Base-by-base conservation (phyloP, 2,888 invertebrate genomes). In the Anthophora plumipes region DNA sequence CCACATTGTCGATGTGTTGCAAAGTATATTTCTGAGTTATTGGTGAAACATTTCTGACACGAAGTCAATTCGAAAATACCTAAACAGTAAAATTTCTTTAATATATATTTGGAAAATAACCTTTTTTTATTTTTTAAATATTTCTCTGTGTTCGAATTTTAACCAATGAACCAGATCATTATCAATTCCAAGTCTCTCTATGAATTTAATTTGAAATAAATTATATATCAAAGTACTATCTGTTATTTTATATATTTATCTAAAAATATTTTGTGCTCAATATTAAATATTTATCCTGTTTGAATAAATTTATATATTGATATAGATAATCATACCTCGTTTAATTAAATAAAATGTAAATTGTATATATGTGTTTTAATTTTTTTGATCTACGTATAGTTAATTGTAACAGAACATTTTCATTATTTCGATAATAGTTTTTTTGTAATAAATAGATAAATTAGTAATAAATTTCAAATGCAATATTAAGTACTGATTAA, bases 1-100 rank as follows among this genome's bases (percentile, higher is more conserved):
- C 59, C 60, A 25, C 78, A 31, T 37, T 64, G 59, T 22, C 46
- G 57, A 61, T 20, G 69, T 46, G 12, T 46, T 5, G 17, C 5
- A 46, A 46, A 17, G 46, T 12, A 17, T 12, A 12, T 31, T 31
- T 31, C 31, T 31, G 31, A 1, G 31, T 31, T 31, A 31, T 31
- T 31, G 2, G 31, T 31, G n/a, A 31, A 31, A 31, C 31, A 31
- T 31, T 31, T 31, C 2, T 31, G 31, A 31, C 31, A 31, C 31
- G 2, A 4, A 4, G 4, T 4, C 2, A 31, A 31, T 31, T 31
- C 4, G 31, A 31, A 31, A 31, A 31, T 31, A 31, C 4, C 31
- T 31, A 31, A 1, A n/a, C n/a, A n/a, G n/a, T n/a, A n/a, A 4
- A 31, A 31, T 31, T 31, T 31, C 31, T 46, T 46, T 1, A 11